phyloP scores from a whole-genome alignment of 2,888 invertebrate species.

The Omphaloscelis lunosa region DNA sequence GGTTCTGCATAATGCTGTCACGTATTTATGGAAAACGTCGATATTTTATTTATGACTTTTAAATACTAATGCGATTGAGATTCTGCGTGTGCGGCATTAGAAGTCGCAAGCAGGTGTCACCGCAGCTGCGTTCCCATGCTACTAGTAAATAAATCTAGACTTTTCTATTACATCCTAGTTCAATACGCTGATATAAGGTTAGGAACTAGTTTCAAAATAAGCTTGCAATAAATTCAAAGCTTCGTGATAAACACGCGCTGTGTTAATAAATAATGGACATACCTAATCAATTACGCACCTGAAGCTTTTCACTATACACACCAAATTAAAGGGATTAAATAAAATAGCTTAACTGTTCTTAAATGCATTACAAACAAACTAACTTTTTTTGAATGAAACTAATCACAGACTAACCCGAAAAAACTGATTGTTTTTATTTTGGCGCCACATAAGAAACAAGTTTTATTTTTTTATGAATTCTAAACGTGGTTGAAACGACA shows the following conservation, averaged over 20 bases:
- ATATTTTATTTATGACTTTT: conserved; percentile 50
- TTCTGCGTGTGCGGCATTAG: conserved; percentile 75
- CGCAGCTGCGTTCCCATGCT: conserved; percentile 81
- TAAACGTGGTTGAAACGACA: neutral
- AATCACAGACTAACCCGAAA: neutral
- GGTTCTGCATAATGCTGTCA: conserved; percentile 41
- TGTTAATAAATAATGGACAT: neutral
- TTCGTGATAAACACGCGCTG: neutral
- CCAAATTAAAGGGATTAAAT: neutral
- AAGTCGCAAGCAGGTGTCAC: conserved; percentile 78
- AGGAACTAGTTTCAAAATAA: conserved; percentile 35
- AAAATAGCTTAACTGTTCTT: neutral
- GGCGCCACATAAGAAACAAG: conserved; percentile 1
- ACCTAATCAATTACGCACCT: conserved; percentile 36
- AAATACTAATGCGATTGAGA: conserved; percentile 69
- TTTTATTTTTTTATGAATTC: too few species aligned
- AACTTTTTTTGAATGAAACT: neutral
- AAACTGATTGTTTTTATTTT: neutral
- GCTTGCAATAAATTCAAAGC: conserved; percentile 22
- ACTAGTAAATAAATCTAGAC: conserved; percentile 82
- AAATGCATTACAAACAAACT: neutral
- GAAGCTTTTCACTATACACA: conserved; percentile 1
- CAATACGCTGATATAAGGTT: conserved; percentile 51
- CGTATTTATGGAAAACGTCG: conserved; percentile 41
- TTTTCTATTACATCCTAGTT: conserved; percentile 71